Conservation (phyloP, 2,797 vertebrate genomes). For the Pangasius larnaudii region DNA sequence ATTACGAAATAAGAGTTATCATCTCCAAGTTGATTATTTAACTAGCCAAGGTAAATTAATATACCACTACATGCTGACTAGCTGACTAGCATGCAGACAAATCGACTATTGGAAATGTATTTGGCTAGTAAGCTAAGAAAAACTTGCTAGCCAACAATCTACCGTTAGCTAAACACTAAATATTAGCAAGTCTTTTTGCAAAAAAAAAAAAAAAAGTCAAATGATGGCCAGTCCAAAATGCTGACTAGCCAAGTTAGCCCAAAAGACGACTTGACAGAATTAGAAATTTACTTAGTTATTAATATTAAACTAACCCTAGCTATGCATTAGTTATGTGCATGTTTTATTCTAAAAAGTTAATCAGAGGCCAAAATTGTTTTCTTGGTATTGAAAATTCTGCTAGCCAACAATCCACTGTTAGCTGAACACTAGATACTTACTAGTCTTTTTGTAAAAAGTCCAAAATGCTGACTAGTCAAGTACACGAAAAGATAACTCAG, state of each 20-base stretch:
- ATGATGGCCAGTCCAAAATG: not conserved
- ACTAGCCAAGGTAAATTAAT: no score
- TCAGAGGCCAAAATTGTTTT: not conserved
- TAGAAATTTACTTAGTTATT: not conserved
- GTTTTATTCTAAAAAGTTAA: not conserved
- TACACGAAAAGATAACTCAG: not conserved
- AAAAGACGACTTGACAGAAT: not conserved
- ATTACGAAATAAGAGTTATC: not conserved
- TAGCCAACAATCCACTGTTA: not conserved
- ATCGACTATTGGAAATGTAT: not conserved
- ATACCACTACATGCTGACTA: not conserved
- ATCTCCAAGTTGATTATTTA: not conserved
- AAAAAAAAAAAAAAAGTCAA: not conserved
- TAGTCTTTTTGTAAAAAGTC: not conserved
- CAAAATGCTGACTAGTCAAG: not conserved
- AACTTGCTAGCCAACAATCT: not conserved
- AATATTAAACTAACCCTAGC: not conserved
- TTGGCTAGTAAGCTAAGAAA: not conserved
- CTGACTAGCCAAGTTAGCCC: not conserved
- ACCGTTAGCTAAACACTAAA: not conserved
- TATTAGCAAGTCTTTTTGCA: not conserved
- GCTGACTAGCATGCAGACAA: not conserved
- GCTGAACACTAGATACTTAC: not conserved
- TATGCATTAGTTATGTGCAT: not conserved
- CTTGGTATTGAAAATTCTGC: not conserved